Conservation (phyloP, 2,113 vertebrate species). For the Zingel zingel region DNA sequence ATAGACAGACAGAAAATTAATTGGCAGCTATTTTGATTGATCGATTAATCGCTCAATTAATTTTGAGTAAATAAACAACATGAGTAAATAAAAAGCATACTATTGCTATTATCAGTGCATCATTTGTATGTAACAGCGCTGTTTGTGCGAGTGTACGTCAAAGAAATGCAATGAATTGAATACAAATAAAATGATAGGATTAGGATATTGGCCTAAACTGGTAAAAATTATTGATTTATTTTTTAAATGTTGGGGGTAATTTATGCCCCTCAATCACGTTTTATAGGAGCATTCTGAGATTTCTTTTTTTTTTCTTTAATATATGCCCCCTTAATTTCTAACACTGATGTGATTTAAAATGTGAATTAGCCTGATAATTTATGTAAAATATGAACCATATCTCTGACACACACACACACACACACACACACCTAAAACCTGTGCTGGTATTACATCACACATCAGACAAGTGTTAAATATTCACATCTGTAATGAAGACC, state of each 20-base stretch:
- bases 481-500: neutral
- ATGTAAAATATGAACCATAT: neutral
- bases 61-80: too few species aligned
- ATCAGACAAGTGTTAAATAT: neutral
- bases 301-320: too few species aligned
- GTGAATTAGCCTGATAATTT: neutral
- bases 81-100: too few species aligned
- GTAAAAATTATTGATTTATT: too few species aligned
- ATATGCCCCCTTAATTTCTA: too few species aligned
- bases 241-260: too few species aligned
- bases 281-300: too few species aligned
- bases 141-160: too few species aligned
- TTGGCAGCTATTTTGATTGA: neutral
- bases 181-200: neutral
- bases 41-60: neutral
- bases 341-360: neutral
- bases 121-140: too few species aligned
- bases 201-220: too few species aligned
- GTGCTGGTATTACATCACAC: neutral
- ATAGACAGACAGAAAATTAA: neutral
- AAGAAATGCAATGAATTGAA: neutral
- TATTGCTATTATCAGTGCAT: too few species aligned
- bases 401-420: neutral
- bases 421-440: neutral
- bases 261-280: too few species aligned